Conservation (phyloP, 2,113 vertebrate genomes). For the Euleptes europaea region DNA sequence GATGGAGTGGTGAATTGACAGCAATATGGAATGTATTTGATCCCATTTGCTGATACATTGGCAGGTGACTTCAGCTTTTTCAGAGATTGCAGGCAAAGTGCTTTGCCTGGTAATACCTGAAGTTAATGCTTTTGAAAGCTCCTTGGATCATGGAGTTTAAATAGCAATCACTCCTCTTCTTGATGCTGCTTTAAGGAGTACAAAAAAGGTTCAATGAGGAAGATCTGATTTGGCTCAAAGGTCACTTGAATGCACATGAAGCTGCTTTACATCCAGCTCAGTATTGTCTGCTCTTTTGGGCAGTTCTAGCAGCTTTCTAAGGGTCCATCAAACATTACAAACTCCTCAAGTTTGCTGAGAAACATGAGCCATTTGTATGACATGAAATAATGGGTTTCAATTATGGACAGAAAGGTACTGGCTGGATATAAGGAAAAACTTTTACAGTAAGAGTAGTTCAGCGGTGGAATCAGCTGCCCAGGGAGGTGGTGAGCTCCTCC, state of each 20-base stretch:
- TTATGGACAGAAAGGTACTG: too few relatives aligned
- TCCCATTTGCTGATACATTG: conserved; percentile 50
- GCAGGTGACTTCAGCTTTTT: conserved; percentile 56
- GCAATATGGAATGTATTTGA: conserved; percentile 40
- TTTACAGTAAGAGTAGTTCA: too few relatives aligned
- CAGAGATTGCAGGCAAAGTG: conserved; percentile 55
- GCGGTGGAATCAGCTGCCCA: too few relatives aligned
- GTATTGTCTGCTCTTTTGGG: too few relatives aligned
- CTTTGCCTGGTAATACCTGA: conserved; percentile 52
- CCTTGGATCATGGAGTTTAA: conserved; percentile 48
- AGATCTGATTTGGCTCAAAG: conserved; percentile 37
- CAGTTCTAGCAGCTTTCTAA: too few relatives aligned
- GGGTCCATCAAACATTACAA: too few relatives aligned
- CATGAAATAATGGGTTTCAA: too few relatives aligned
- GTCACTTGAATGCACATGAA: conserved; percentile 31
- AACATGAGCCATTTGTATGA: too few relatives aligned
- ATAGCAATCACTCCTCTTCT: conserved; percentile 39
- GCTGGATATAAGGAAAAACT: too few relatives aligned
- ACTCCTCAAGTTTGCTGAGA: too few relatives aligned
- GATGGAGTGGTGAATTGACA: conserved; percentile 47
- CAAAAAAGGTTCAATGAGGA: conserved; percentile 48
- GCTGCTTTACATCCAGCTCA: neutral
- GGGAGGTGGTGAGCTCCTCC: too few relatives aligned
- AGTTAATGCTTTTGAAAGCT: conserved; percentile 64
- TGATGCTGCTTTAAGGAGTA: conserved; percentile 43